phyloP scores from a whole-genome alignment of 2,113 vertebrate species.

The Sus scrofa region DNA sequence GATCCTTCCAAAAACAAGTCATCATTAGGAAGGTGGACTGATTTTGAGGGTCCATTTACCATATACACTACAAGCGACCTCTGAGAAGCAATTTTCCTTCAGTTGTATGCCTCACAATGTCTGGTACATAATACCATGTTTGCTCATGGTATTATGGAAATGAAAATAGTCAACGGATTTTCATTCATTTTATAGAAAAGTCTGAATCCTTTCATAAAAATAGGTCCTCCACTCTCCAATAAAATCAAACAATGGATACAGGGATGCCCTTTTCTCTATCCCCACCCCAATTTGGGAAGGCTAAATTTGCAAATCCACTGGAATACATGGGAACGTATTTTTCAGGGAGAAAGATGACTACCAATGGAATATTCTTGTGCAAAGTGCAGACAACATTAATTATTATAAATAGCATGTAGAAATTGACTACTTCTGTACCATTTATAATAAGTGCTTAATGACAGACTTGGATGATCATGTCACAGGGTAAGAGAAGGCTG shows the following conservation, averaged over 20 bases:
- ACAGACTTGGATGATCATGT: not conserved
- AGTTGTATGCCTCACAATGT: not conserved
- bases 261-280: not conserved
- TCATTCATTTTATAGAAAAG: conserved; percentile 32
- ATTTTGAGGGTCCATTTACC: not conserved
- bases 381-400: conserved; percentile 18
- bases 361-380: not conserved
- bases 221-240: not conserved
- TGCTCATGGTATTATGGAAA: not conserved
- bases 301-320: conserved; percentile 18
- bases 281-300: not conserved
- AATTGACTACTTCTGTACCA: not conserved
- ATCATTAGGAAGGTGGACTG: not conserved
- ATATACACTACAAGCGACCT: not conserved
- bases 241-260: not conserved
- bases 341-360: not conserved
- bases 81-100: conserved; percentile 2
- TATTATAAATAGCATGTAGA: conserved; percentile 9
- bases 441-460: not conserved
- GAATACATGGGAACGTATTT: not conserved
- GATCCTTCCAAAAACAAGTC: not conserved
- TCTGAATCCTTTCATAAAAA: not conserved
- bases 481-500: not conserved
- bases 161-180: not conserved
- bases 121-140: not conserved